phyloP scores from a whole-genome alignment of 2,888 invertebrate genomes.

The Habroteleia sp. region DNA sequence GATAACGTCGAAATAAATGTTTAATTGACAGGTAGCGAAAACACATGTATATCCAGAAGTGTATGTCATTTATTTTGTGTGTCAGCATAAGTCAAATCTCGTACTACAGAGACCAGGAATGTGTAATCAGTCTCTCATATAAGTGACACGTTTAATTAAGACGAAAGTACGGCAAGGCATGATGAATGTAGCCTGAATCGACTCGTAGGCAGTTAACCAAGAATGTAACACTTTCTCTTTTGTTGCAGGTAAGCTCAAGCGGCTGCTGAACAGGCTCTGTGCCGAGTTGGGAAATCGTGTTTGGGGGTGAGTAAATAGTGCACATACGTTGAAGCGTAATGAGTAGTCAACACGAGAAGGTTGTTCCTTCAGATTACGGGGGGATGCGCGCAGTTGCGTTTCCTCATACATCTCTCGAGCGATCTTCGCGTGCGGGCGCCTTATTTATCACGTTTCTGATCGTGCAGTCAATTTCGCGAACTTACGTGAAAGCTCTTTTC shows the following conservation, averaged over 20 bases:
- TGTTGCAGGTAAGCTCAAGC: conserved; percentile 76
- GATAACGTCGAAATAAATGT: too few relatives aligned
- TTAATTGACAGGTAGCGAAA: conserved; percentile 12
- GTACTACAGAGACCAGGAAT: conserved; percentile 11
- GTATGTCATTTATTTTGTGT: conserved; percentile 21
- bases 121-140: conserved; percentile 51
- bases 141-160: conserved; percentile 55
- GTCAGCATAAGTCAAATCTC: conserved; percentile 11
- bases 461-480: conserved; percentile 59
- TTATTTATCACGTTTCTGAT: conserved; percentile 61
- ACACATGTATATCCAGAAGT: too few relatives aligned
- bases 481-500: conserved; percentile 56
- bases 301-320: conserved; percentile 76
- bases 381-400: conserved; percentile 52
- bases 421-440: conserved; percentile 63
- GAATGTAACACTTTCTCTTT: conserved; percentile 67
- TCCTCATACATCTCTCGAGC: conserved; percentile 52
- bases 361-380: conserved; percentile 23
- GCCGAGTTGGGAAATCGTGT: conserved; percentile 65
- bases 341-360: conserved; percentile 73
- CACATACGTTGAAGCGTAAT: conserved; percentile 75
- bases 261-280: conserved; percentile 52
- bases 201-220: conserved; percentile 32
- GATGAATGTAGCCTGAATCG: conserved; percentile 55
- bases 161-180: conserved; percentile 31